These are phyloP conservation scores for Leptobrachium leishanense DNA, from an alignment of 2,113 vertebrate genomes.

Conservation along the genomic window DNA sequence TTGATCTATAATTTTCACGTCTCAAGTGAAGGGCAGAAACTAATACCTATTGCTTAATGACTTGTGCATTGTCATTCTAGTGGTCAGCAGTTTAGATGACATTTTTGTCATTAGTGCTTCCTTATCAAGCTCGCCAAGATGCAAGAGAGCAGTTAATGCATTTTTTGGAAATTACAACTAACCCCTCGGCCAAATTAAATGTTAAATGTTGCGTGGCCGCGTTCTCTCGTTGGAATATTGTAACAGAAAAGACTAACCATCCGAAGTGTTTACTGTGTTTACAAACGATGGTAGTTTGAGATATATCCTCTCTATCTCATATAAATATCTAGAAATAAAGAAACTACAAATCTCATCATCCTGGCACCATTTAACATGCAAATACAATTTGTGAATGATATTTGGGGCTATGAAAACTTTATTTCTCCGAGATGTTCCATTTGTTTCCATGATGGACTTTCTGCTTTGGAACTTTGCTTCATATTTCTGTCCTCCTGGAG, in stretches of 20 bases:
- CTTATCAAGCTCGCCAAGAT: slow-evolving; percentile 19
- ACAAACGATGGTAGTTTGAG: background rate
- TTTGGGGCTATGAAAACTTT: no score
- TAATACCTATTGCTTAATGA: slow-evolving; percentile 36
- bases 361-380: no score
- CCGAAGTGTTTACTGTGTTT: background rate
- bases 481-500: no score
- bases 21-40: slow-evolving; percentile 22
- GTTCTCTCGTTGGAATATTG: background rate
- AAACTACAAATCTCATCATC: no score
- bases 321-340: no score
- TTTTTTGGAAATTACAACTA: background rate
- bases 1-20: slow-evolving; percentile 20
- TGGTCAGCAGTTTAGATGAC: slow-evolving; percentile 30
- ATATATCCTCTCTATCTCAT: no score
- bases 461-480: no score
- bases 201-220: background rate
- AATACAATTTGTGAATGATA: no score
- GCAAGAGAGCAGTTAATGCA: slow-evolving; percentile 9
- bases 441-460: no score
- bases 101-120: slow-evolving; percentile 11
- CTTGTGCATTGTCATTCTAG: slow-evolving; percentile 30
- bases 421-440: no score
- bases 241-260: background rate
- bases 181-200: background rate